Conservation (phyloP, 2,797 vertebrate species). For the Aeoliscus strigatus region DNA sequence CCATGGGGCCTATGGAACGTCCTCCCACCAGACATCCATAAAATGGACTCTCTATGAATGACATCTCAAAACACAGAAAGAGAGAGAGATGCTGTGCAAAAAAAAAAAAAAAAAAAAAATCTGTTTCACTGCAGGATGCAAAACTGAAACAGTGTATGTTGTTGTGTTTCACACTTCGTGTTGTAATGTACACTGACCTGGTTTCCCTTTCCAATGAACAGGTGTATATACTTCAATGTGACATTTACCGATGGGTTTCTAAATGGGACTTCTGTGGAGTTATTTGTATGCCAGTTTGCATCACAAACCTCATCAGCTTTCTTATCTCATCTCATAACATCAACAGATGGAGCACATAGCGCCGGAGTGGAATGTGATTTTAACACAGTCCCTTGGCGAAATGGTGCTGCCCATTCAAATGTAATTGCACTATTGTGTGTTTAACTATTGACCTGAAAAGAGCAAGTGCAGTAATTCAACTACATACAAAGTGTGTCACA, state of each 20-base stretch:
- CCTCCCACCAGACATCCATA: no score
- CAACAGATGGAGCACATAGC: constrained; percentile 32
- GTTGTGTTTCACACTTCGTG: no score
- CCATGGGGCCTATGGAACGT: no score
- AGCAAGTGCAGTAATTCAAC: constrained; percentile 75
- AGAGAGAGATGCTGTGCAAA: no score
- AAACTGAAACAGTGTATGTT: no score
- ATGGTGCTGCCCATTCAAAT: constrained; percentile 62
- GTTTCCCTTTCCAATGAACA: no score
- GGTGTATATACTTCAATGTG: neutral
- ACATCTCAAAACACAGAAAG: no score
- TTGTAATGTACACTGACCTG: no score
- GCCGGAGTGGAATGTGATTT: constrained; percentile 42
- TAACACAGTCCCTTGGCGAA: constrained; percentile 51
- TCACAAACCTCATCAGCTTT: constrained; percentile 36
- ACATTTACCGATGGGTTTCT: constrained; percentile 2
- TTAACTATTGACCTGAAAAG: constrained; percentile 81
- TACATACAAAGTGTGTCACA: constrained; percentile 64
- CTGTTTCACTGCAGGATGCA: no score
- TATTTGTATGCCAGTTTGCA: constrained; percentile 14
- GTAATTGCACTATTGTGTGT: constrained; percentile 79
- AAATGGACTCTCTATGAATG: no score
- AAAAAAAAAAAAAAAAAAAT: no score
- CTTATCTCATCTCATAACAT: constrained; percentile 30
- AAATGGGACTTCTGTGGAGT: constrained; percentile 12